Conservation (phyloP, 2,888 invertebrate species). For the Ormyrus nitidulus region DNA sequence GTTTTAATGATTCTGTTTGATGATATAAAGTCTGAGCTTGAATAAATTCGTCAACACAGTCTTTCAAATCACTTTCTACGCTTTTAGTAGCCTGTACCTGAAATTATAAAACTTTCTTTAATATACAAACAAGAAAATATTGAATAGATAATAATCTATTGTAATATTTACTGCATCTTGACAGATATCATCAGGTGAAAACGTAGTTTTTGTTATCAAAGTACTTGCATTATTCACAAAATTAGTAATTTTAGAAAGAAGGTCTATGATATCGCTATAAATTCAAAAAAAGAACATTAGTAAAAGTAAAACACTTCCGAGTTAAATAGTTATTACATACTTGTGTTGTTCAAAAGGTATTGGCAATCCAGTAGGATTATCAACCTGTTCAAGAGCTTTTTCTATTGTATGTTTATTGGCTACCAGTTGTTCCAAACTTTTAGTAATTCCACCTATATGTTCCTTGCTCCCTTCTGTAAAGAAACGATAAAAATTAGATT, state of each 20-base stretch:
- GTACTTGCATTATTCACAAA: conserved; percentile 60
- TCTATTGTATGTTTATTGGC: conserved; percentile 62
- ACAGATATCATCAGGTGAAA: conserved; percentile 42
- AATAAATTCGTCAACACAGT: conserved; percentile 18
- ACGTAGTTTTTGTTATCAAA: conserved; percentile 25
- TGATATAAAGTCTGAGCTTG: conserved; percentile 26
- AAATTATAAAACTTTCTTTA: not conserved
- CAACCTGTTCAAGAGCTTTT: conserved; percentile 61
- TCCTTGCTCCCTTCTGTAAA: conserved; percentile 56
- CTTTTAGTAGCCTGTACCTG: conserved; percentile 21
- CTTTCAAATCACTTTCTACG: conserved; percentile 36
- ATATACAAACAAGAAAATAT: not conserved
- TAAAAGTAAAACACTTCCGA: not conserved
- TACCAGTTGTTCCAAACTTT: conserved; percentile 61
- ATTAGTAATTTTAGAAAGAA: conserved; percentile 60
- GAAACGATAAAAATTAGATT: not conserved
- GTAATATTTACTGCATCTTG: conserved; percentile 44
- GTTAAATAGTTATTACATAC: conserved; percentile 55
- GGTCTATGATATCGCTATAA: conserved; percentile 60
- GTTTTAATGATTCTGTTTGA: conserved; percentile 7
- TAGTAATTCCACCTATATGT: conserved; percentile 58
- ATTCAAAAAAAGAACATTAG: not conserved
- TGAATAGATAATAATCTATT: not conserved
- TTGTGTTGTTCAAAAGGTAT: conserved; percentile 64
- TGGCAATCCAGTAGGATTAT: conserved; percentile 62